These are phyloP conservation scores for Trichechus manatus DNA, from an alignment of 2,113 vertebrate species.

Conservation along the genomic window DNA sequence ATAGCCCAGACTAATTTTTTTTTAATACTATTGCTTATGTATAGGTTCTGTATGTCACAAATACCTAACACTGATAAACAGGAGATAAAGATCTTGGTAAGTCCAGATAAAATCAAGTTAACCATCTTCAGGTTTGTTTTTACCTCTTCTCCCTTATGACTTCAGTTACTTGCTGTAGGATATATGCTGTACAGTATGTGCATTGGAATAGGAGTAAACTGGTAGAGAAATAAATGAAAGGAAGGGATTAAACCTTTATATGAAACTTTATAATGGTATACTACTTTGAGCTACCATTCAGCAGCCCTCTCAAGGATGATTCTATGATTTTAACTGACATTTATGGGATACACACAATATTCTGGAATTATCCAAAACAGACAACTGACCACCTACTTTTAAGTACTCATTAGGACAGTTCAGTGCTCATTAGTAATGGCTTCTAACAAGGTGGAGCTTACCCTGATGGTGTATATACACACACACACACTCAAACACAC, in stretches of 20 bases:
- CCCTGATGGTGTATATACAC: neutral
- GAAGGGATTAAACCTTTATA: neutral
- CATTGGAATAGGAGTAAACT: neutral
- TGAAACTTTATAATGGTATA: neutral
- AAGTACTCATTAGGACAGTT: neutral
- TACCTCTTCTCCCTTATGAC: rapidly evolving
- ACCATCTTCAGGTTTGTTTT: neutral
- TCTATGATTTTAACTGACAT: neutral
- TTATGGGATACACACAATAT: neutral
- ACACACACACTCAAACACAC: neutral
- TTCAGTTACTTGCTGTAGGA: neutral
- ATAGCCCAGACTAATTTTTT: neutral
- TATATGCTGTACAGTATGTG: neutral
- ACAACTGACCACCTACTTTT: neutral
- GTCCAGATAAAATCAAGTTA: neutral
- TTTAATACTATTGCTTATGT: neutral
- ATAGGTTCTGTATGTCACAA: neutral
- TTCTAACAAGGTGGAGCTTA: neutral
- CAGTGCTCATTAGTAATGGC: neutral
- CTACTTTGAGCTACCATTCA: neutral
- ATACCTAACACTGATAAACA: neutral
- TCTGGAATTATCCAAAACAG: neutral
- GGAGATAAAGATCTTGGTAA: neutral
- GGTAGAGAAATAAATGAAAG: neutral
- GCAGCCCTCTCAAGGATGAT: neutral